These are phyloP conservation scores for Temnothorax nylanderi DNA, from an alignment of 1,140 invertebrate species.

Conservation along the genomic window DNA sequence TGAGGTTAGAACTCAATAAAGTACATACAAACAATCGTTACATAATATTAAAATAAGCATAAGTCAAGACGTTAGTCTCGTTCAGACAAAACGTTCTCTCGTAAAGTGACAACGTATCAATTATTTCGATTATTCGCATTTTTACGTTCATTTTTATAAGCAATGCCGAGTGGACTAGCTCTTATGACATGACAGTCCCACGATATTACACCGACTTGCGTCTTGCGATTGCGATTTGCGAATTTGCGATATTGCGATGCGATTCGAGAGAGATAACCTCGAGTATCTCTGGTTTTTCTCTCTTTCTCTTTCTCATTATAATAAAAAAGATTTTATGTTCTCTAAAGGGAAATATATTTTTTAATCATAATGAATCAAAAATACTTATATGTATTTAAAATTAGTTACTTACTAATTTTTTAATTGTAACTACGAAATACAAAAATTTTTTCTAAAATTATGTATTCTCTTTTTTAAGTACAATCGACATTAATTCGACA, in stretches of 20 bases:
- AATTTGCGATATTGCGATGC: background rate
- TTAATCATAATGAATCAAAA: background rate
- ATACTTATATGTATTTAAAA: background rate
- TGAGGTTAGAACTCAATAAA: slow-evolving; percentile 40
- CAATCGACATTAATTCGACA: no score
- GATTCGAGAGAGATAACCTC: background rate
- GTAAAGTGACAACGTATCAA: background rate
- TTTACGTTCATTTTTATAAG: slow-evolving; percentile 1
- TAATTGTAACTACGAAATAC: no score
- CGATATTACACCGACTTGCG: no score
- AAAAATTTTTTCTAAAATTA: no score
- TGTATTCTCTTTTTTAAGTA: no score
- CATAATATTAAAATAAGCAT: slow-evolving; percentile 3
- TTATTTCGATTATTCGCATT: background rate
- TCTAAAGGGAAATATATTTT: background rate
- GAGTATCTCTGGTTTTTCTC: no score
- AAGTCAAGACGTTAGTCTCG: background rate
- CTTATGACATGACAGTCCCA: background rate
- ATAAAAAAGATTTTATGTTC: background rate
- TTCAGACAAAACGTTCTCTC: background rate
- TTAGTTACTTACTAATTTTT: no score
- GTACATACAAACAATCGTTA: background rate
- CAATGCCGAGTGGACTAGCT: background rate
- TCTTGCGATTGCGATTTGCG: no score
- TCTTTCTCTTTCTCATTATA: background rate